Percentiles rank a stretch among this genome's conserved stretches.
Conservation (phyloP, 2,797 vertebrate species). For the Loriculus beryllinus region DNA sequence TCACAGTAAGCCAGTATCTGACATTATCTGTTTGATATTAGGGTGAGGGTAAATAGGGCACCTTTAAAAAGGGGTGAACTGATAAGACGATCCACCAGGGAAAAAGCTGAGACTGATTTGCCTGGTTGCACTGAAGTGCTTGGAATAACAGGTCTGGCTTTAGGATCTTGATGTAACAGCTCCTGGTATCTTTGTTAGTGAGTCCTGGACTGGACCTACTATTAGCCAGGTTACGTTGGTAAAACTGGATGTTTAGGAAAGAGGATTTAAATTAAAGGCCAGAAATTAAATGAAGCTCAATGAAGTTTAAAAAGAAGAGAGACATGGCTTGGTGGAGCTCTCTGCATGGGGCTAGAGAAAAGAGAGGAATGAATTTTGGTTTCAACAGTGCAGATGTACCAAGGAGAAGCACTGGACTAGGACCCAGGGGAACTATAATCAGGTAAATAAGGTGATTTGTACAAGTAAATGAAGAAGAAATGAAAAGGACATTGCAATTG, state of each 20-base stretch:
- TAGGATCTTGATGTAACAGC: neutral
- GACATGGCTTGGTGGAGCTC: neutral
- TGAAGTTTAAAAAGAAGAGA: neutral
- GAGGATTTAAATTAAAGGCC: neutral
- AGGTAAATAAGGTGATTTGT: neutral
- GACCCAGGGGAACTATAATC: accelerated
- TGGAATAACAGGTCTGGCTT: neutral
- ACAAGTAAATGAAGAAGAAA: neutral
- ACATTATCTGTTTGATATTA: neutral
- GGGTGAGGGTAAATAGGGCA: neutral
- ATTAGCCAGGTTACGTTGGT: neutral
- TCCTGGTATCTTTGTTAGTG: neutral
- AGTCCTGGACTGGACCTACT: neutral
- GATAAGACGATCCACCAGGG: neutral
- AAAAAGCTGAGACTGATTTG: neutral
- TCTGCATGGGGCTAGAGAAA: neutral
- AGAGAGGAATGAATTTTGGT: neutral
- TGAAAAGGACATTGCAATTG: neutral
- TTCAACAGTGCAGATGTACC: neutral
- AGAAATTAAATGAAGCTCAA: neutral
- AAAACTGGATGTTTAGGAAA: neutral
- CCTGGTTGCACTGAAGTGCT: accelerated
- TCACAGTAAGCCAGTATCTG: neutral
- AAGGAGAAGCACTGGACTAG: neutral
- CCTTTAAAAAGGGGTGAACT: neutral